A percentile compares a stretch with the other conserved stretches of the same genome.
Conservation (phyloP, 2,113 vertebrate species). For the Platanista minor region DNA sequence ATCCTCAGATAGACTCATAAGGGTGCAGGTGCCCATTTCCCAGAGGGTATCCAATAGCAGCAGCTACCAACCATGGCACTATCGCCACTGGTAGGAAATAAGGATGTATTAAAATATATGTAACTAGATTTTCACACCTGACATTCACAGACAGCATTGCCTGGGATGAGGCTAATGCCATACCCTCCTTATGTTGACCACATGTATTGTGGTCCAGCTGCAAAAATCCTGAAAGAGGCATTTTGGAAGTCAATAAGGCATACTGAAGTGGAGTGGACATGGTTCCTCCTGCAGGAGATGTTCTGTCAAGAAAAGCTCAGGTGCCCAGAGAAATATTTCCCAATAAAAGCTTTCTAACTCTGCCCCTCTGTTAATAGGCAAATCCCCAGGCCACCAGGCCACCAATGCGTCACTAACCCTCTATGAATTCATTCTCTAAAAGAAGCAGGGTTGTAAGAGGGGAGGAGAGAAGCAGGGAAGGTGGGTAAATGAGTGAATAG, state of each 20-base stretch:
- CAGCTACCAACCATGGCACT: background rate
- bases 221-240: background rate
- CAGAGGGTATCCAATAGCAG: background rate
- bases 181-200: background rate
- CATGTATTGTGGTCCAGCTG: background rate
- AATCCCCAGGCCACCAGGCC: background rate
- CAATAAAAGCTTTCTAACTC: background rate
- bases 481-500: background rate
- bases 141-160: background rate
- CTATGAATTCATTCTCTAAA: background rate
- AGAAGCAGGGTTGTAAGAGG: background rate
- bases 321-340: background rate
- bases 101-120: background rate
- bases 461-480: background rate
- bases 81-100: background rate
- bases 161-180: accelerated
- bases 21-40: background rate
- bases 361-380: background rate
- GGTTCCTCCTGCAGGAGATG: background rate
- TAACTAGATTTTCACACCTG: background rate
- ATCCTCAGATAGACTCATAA: background rate
- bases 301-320: background rate
- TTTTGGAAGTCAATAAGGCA: background rate
- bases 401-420: background rate
- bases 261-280: accelerated